phyloP scores from a whole-genome alignment of 23 tunicate genomes.

The Halocynthia roretzi region DNA sequence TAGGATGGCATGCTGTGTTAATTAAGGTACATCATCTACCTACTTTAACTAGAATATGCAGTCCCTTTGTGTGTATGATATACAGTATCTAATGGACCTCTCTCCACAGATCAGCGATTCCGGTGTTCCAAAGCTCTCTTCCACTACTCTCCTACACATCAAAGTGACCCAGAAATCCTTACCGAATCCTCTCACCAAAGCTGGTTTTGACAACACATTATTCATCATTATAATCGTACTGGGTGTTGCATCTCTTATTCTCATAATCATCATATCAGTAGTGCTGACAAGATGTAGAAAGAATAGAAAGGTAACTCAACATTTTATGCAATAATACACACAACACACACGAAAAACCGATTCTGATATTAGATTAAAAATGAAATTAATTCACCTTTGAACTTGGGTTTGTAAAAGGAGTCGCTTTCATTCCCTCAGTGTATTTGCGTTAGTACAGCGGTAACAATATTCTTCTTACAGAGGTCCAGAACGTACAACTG shows the following conservation, averaged over 20 bases:
- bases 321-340: too few species aligned
- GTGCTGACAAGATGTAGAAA: slow-evolving; percentile 31
- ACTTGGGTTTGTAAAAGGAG: too few species aligned
- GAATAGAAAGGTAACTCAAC: slow-evolving; percentile 39
- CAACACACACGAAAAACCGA: too few species aligned
- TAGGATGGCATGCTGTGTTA: slow-evolving; percentile 31
- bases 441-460: too few species aligned
- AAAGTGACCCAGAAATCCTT: slow-evolving; percentile 29
- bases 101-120: slow-evolving; percentile 46
- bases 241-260: slow-evolving; percentile 31
- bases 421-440: too few species aligned
- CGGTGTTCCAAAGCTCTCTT: slow-evolving; percentile 28
- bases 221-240: slow-evolving; percentile 29
- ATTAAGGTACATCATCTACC: slow-evolving; percentile 34
- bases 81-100: not conserved
- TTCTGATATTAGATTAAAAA: too few species aligned
- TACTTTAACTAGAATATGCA: too few species aligned
- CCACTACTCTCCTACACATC: slow-evolving; percentile 29
- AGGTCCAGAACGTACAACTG: slow-evolving; percentile 5
- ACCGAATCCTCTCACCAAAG: slow-evolving; percentile 7
- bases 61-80: too few species aligned
- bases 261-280: slow-evolving; percentile 26
- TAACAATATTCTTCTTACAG: too few species aligned
- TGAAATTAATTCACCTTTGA: too few species aligned
- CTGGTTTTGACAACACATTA: slow-evolving; percentile 15